phyloP scores from a whole-genome alignment of 2,888 invertebrate genomes.

The Philereme vetulata region DNA sequence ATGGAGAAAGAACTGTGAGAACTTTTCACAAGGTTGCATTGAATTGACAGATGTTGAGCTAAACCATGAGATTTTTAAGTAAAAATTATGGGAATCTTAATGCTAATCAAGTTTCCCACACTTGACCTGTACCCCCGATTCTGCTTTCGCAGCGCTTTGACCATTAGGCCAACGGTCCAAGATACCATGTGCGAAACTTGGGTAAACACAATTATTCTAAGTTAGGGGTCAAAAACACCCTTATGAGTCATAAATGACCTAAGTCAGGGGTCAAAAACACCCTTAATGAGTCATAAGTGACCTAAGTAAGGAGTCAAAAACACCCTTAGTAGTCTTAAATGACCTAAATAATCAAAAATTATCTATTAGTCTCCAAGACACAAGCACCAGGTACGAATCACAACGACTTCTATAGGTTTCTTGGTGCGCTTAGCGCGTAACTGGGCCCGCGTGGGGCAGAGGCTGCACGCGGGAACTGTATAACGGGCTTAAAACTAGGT shows the following conservation, averaged over 20 bases:
- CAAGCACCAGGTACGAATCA: slow-evolving; percentile 36
- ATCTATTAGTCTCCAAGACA: slow-evolving; percentile 17
- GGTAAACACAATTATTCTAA: not conserved
- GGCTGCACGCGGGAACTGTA: slow-evolving; percentile 75
- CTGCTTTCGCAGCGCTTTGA: slow-evolving; percentile 20
- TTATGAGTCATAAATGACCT: not conserved
- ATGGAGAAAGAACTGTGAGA: not conserved
- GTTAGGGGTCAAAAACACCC: slow-evolving; percentile 2
- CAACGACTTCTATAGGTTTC: slow-evolving; percentile 59
- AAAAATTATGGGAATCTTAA: slow-evolving; percentile 1
- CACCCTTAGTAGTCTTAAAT: not conserved
- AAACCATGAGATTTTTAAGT: not conserved
- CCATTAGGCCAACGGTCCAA: slow-evolving; percentile 19
- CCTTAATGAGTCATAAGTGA: not conserved
- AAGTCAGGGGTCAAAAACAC: slow-evolving; percentile 1
- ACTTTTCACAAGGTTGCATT: slow-evolving; percentile 7
- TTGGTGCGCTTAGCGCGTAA: slow-evolving; percentile 72
- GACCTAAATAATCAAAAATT: not conserved
- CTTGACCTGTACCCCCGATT: slow-evolving; percentile 10
- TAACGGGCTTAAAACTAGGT: slow-evolving; percentile 68
- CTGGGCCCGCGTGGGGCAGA: slow-evolving; percentile 72
- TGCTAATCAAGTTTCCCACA: slow-evolving; percentile 10
- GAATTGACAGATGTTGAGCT: not conserved
- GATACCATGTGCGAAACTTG: slow-evolving; percentile 6
- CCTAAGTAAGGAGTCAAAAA: slow-evolving; percentile 2